phyloP scores from a whole-genome alignment of 2,888 invertebrate genomes.

The Tachina fera region DNA sequence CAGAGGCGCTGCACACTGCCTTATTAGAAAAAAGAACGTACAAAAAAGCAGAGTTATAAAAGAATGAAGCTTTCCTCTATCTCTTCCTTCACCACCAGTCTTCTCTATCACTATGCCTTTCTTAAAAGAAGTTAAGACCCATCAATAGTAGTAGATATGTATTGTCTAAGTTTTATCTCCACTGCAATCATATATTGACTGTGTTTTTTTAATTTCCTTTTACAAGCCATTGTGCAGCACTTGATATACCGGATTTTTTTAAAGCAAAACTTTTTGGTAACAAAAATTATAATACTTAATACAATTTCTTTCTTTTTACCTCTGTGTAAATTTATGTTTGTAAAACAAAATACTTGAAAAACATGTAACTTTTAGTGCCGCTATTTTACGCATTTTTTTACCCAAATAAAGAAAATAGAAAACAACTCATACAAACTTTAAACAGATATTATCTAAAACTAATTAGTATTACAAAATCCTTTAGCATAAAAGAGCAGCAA shows the following conservation, averaged over 20 bases:
- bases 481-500: not conserved
- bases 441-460: constrained; percentile 54
- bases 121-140: no score
- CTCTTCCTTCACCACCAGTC: no score
- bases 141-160: no score
- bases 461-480: constrained; percentile 47
- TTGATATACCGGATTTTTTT: constrained; percentile 26
- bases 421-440: constrained; percentile 20
- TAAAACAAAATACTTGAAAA: constrained; percentile 37
- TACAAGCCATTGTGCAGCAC: constrained; percentile 36
- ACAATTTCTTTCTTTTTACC: constrained; percentile 35
- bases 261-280: constrained; percentile 35
- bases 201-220: not conserved
- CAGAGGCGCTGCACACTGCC: no score
- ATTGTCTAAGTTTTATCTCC: no score
- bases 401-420: not conserved
- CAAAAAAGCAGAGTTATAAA: no score
- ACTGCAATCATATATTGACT: no score
- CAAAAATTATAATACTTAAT: constrained; percentile 34
- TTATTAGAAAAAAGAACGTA: no score
- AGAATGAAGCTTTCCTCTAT: no score
- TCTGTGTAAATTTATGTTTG: not conserved
- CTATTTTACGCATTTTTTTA: constrained; percentile 18
- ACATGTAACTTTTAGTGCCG: constrained; percentile 38
- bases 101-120: no score